These are phyloP conservation scores for Nesidiocoris tenuis DNA, from an alignment of 2,888 invertebrate genomes.

Conservation along the genomic window DNA sequence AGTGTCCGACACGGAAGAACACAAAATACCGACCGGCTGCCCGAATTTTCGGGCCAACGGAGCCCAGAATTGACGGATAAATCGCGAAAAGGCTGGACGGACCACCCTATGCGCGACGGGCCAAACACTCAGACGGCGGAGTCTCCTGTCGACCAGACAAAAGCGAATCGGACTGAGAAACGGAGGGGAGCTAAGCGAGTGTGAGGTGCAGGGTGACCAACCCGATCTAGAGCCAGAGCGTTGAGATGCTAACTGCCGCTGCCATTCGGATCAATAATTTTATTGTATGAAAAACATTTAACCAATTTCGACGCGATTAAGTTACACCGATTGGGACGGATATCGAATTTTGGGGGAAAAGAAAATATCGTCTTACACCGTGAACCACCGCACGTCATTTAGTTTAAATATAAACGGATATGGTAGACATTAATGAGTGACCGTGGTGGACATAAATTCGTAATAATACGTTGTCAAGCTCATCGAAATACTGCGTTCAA, in stretches of 20 bases:
- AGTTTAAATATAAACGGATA: too few relatives aligned
- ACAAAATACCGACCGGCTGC: background rate
- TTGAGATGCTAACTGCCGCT: background rate
- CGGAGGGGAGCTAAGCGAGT: background rate
- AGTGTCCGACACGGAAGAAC: background rate
- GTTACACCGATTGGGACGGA: too few relatives aligned
- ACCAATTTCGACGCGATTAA: too few relatives aligned
- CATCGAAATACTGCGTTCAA: too few relatives aligned
- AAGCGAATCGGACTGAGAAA: background rate
- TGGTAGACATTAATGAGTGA: too few relatives aligned
- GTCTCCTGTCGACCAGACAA: background rate
- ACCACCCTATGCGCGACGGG: constrained; percentile 25
- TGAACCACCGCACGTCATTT: too few relatives aligned
- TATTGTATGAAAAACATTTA: too few relatives aligned
- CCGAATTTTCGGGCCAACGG: background rate
- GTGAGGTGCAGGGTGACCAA: background rate
- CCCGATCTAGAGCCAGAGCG: background rate
- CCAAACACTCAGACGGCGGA: constrained; percentile 17
- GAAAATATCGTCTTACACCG: too few relatives aligned
- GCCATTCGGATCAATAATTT: too few relatives aligned
- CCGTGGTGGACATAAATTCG: too few relatives aligned
- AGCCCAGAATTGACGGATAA: background rate
- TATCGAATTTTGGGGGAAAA: too few relatives aligned
- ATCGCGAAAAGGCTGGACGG: background rate
- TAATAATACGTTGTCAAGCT: too few relatives aligned